These are phyloP conservation scores for Cosmorhoe ocellata DNA, from an alignment of 2,888 invertebrate species.

Conservation along the genomic window DNA sequence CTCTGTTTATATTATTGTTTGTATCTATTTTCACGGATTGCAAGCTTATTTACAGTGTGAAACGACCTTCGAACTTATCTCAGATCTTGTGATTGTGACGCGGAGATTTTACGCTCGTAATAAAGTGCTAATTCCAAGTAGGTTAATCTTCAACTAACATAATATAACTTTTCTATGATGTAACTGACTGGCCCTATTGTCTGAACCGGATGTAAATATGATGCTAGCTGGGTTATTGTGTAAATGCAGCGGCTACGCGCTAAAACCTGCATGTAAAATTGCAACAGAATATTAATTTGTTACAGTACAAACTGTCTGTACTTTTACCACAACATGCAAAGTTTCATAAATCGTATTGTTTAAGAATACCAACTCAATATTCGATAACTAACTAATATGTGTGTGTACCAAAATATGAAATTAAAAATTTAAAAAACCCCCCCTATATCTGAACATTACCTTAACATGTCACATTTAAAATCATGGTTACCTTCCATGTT, in stretches of 20 bases:
- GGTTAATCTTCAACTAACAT: neutral
- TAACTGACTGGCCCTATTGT: constrained; percentile 11
- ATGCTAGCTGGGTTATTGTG: constrained; percentile 2
- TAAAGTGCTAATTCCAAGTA: neutral
- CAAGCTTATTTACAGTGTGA: constrained; percentile 3
- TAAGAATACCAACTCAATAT: no score
- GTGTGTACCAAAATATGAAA: no score
- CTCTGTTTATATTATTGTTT: constrained; percentile 29
- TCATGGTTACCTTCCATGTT: no score
- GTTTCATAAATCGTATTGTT: no score
- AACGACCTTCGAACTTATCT: constrained; percentile 19
- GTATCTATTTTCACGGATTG: constrained; percentile 2
- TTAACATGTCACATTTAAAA: no score
- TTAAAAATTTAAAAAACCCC: no score
- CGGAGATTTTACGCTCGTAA: neutral
- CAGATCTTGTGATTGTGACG: constrained; percentile 19
- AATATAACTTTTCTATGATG: constrained; percentile 10
- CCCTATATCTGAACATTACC: no score
- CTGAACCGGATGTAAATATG: constrained; percentile 3
- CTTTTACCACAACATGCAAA: no score
- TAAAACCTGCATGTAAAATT: neutral
- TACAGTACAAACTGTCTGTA: no score
- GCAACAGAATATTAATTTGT: no score
- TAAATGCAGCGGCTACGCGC: constrained; percentile 1
- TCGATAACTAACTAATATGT: no score